Evolutionary conservation across 2,888 invertebrate species (phyloP), one percentile per base, ranked within the genome.

Genomic region (Trichacis sp.): DNA sequence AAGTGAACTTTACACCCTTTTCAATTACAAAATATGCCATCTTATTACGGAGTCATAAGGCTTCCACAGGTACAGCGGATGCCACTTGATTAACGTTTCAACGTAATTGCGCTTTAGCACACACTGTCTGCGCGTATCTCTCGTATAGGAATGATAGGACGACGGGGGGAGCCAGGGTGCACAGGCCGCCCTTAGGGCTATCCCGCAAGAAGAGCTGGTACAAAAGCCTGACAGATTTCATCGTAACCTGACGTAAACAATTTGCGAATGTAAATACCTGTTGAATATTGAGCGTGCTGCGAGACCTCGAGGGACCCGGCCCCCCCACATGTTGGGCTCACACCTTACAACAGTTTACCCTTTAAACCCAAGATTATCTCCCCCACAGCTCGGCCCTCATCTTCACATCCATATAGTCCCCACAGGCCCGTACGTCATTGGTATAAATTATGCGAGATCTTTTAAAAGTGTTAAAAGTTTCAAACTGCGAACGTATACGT

Each of bases 231-330:
- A 82, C 81, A 81, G 79, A 79, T 80, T 80, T 82, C 81, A 82
- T 77, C 77, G 76, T 75, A 73, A 74, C 65, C 78, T 80, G 82
- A 81, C 82, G 81, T 81, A 81, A 82, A 82, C 82, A 82, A 81
- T 82, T 82, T 82, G 74, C 80, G 79, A 82, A 81, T 80, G 81
- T 81, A 82, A 82, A 82, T 82, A 81, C 75, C 79, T 78, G 76
- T 77, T 79, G 77, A 79, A 80, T 78, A 80, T 77, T 79, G 79
- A 79, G 76, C 76, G 66, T 47, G 71, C 64, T 63, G 64, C 40
- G 60, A 56, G 64, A 63, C 70, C 62, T 60, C 64, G 57, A 71
- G 69, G 45, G 52, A 60, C 68, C 69, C 68, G 74, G 72, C 70
- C 40, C 71, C 69, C 69, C 69, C 70, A 55, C 71, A 64, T 67